A percentile compares a stretch with the other conserved stretches of the same genome.
Evolutionary conservation across 2,888 invertebrate species (phyloP).

Genomic region (Xestia c-nigrum): DNA sequence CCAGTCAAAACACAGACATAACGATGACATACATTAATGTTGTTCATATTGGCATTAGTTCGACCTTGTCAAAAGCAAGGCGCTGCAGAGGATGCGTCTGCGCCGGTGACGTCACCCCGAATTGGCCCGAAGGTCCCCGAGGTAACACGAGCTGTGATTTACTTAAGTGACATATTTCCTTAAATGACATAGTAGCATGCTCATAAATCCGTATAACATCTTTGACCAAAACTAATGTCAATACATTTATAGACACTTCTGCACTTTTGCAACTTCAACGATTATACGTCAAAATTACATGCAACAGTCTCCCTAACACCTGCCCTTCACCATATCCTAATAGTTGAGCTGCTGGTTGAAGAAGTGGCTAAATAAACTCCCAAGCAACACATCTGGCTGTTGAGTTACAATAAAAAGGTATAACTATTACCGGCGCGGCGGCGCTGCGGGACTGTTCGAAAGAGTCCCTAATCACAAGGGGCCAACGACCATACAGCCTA

Average conservation of each 20-base stretch:
- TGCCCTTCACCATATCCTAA: not conserved
- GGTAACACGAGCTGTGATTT: slow-evolving; percentile 37
- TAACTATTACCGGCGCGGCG: no score
- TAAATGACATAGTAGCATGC: not conserved
- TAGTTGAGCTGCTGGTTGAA: not conserved
- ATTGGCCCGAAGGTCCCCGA: slow-evolving; percentile 43
- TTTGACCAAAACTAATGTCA: not conserved
- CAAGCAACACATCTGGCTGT: not conserved
- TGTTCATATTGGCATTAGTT: slow-evolving; percentile 48
- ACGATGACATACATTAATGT: slow-evolving; percentile 37
- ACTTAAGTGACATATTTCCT: slow-evolving; percentile 7
- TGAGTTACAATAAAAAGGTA: not conserved
- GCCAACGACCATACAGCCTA: no score
- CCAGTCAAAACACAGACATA: slow-evolving; percentile 37
- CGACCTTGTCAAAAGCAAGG: slow-evolving; percentile 53
- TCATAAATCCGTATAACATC: not conserved
- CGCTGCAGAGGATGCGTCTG: slow-evolving; percentile 61
- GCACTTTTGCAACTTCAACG: not conserved
- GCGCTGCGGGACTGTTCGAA: no score
- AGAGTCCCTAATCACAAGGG: no score
- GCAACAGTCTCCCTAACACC: not conserved
- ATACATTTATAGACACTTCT: not conserved
- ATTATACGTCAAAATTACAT: not conserved
- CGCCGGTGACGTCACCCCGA: slow-evolving; percentile 55
- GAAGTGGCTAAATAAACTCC: not conserved